Conservation (phyloP, 2,888 invertebrate species). For the Coremacera marginata region DNA sequence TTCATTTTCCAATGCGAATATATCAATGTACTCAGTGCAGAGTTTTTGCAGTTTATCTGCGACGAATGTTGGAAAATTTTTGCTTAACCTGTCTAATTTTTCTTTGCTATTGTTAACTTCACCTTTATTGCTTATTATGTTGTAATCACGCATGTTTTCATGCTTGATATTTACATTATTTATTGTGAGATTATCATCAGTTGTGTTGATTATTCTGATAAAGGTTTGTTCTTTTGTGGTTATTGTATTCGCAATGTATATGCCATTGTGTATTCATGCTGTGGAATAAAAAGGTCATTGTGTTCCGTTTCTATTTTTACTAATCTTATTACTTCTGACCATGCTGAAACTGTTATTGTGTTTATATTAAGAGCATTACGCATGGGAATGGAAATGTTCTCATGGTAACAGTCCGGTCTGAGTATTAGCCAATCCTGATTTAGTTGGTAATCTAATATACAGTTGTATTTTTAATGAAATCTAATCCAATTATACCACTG, state of each 20-base stretch:
- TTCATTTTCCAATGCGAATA: no score
- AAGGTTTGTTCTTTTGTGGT: background rate
- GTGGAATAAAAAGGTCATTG: conserved; percentile 7
- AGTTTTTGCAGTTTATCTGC: no score
- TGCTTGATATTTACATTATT: background rate
- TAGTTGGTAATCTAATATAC: conserved; percentile 23
- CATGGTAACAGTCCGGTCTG: conserved; percentile 12
- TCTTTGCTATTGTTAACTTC: background rate
- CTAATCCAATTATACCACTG: no score
- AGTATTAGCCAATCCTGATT: background rate
- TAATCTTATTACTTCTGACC: background rate
- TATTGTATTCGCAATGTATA: background rate
- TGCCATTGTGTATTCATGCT: no score
- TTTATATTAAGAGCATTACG: conserved; percentile 17
- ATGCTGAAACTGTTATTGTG: conserved; percentile 11
- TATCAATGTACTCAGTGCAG: no score
- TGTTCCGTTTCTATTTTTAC: background rate
- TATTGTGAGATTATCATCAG: background rate
- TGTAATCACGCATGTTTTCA: conserved; percentile 25
- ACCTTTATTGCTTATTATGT: background rate
- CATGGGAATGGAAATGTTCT: conserved; percentile 3
- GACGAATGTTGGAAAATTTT: no score
- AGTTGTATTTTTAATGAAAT: conserved; percentile 18
- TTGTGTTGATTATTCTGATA: background rate
- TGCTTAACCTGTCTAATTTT: background rate